Conservation (phyloP, 2,888 invertebrate genomes). For the Phyllotreta cruciferae region DNA sequence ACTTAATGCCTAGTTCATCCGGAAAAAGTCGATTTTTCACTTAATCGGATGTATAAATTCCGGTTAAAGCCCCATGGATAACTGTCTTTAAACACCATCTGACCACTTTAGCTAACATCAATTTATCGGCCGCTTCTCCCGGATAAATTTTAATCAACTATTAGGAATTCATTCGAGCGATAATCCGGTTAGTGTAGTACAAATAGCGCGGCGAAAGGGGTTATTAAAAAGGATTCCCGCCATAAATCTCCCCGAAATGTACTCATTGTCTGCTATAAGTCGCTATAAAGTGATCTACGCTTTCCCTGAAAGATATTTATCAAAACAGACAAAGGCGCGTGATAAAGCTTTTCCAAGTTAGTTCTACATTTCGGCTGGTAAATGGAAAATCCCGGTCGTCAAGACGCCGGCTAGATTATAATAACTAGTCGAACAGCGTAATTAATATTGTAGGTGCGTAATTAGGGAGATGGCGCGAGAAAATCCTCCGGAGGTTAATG, state of each 20-base stretch:
- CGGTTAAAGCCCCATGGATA: conserved; percentile 17
- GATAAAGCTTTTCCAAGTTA: conserved; percentile 25
- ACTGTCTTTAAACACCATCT: conserved; percentile 22
- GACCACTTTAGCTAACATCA: not conserved
- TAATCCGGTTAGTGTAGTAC: not conserved
- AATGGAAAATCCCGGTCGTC: no score
- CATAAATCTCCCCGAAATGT: conserved; percentile 12
- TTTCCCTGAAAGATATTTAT: conserved; percentile 20
- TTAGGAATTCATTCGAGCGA: no score
- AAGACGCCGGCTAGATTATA: no score
- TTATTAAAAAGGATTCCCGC: not conserved
- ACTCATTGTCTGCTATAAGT: conserved; percentile 18
- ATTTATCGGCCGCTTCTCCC: no score
- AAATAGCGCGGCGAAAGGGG: no score
- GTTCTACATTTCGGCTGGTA: conserved; percentile 14
- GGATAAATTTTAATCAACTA: no score
- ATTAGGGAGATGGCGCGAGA: no score
- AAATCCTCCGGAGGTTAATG: no score
- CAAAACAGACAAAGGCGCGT: conserved; percentile 26
- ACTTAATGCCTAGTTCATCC: conserved; percentile 14
- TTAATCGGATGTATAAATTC: conserved; percentile 26
- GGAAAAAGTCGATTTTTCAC: conserved; percentile 22
- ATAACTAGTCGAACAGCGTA: no score
- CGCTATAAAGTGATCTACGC: conserved; percentile 17
- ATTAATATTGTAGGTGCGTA: no score